Evolutionary conservation across 2,888 invertebrate species (phyloP).

Genomic region (Lasioglossum figueresi): DNA sequence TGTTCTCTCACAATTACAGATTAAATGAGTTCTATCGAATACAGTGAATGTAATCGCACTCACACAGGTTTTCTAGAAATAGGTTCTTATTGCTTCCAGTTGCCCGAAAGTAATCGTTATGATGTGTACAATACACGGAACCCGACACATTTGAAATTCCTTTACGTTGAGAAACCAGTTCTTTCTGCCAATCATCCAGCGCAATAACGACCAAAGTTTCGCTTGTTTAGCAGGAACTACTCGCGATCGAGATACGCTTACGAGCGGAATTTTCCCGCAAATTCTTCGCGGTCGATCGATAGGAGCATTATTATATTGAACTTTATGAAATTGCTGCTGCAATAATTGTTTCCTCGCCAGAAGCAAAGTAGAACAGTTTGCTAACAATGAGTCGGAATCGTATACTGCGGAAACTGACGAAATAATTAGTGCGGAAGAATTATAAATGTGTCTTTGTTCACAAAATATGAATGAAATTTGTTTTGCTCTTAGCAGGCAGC

Average conservation of each 20-base stretch:
- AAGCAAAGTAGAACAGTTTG: neutral
- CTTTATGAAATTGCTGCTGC: neutral
- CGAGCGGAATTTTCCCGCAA: slow-evolving; percentile 9
- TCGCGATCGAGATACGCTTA: slow-evolving; percentile 24
- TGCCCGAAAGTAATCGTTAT: slow-evolving; percentile 29
- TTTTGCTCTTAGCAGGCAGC: too few relatives aligned
- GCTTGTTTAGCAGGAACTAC: slow-evolving; percentile 43
- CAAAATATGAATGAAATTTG: too few relatives aligned
- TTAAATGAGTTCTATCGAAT: neutral
- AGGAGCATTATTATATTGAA: slow-evolving; percentile 20
- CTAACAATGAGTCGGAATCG: neutral
- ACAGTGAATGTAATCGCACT: neutral
- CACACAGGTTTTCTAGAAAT: neutral
- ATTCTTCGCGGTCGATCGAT: slow-evolving; percentile 20
- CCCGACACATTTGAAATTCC: neutral
- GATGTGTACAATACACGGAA: slow-evolving; percentile 8
- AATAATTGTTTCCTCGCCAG: neutral
- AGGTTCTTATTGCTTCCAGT: slow-evolving; percentile 20
- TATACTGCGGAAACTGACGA: neutral
- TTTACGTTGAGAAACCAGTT: slow-evolving; percentile 36
- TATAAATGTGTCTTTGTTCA: neutral
- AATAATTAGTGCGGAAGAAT: neutral
- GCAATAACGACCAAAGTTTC: slow-evolving; percentile 40
- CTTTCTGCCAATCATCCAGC: slow-evolving; percentile 41
- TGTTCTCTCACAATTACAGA: neutral